phyloP scores from a whole-genome alignment of 2,113 vertebrate genomes.

The Nerophis lumbriciformis region DNA sequence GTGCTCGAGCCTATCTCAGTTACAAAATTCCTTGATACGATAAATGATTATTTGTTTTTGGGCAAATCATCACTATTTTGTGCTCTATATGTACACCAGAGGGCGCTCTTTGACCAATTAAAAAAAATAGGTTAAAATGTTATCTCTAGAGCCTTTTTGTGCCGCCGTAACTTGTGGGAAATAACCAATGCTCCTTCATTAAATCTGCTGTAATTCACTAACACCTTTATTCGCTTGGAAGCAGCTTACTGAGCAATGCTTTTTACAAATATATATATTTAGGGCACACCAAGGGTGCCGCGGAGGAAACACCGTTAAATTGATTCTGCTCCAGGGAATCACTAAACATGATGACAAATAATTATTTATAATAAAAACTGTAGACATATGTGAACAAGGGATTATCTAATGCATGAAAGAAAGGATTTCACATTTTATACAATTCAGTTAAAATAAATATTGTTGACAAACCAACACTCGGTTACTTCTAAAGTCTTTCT shows the following conservation, averaged over 20 bases:
- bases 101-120: constrained; percentile 29
- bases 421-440: background rate
- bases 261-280: background rate
- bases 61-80: background rate
- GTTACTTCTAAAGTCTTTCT: no score
- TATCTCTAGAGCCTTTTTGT: constrained; percentile 18
- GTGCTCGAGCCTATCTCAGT: no score
- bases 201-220: constrained; percentile 24
- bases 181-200: background rate
- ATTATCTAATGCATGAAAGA: background rate
- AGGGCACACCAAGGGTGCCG: background rate
- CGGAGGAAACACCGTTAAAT: background rate
- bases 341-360: background rate
- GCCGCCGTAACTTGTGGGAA: constrained; percentile 10
- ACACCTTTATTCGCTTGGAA: background rate
- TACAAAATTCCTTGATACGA: no score
- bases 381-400: background rate
- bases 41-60: background rate
- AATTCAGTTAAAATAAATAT: no score
- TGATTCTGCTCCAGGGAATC: background rate
- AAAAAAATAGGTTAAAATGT: constrained; percentile 13
- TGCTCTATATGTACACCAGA: constrained; percentile 27
- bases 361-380: background rate
- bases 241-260: background rate
- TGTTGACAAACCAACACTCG: no score